Evolutionary conservation across 1,140 invertebrate species (phyloP), one percentile per base, ranked within the genome.

Genomic region (Trigoniulus corallinus): DNA sequence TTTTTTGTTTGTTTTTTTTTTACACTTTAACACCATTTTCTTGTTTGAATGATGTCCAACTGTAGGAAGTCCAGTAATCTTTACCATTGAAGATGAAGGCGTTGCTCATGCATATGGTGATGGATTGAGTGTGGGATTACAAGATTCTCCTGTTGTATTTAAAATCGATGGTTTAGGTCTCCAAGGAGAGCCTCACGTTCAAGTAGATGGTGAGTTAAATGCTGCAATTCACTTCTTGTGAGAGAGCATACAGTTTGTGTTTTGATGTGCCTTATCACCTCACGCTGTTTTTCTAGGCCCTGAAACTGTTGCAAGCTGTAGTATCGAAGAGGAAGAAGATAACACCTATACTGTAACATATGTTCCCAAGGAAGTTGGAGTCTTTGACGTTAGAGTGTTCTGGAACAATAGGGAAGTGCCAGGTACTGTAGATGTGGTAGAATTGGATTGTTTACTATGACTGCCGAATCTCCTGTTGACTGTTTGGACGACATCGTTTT

Each of bases 371-470:
- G 79, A 84, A 63, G 74, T 81, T 12, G 84, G 84, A 3, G 66
- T 78, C 12, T 85, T 83, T 62, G 77, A 80, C 59, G 69, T 86
- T 2, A 65, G 72, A 54, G 72, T 87, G 2, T 73, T 76, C 15
- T 86, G 81, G 71, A 83, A 83, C 57, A 80, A 78, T 23, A 72
- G 72, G 52, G 70, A 76, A 52, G 69, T 79, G 51, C 65, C 67
- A 57, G 72, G 72, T 37, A 55, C 55, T 7, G 29, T 34, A 34
- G 7, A 34, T 34, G n/a, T n/a, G n/a, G n/a, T n/a, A n/a, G n/a
- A n/a, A n/a, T n/a, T n/a, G n/a, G n/a, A n/a, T n/a, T n/a, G n/a
- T n/a, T n/a, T n/a, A n/a, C 15, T 7, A 34, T 15, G 29, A 34
- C 29, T 7, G 7, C 15, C 15, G 7, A 34, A 34, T 7, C 15